A percentile compares a stretch with the other conserved stretches of the same genome.
Conservation (phyloP, 2,888 invertebrate species). For the Aspidapion aeneum region DNA sequence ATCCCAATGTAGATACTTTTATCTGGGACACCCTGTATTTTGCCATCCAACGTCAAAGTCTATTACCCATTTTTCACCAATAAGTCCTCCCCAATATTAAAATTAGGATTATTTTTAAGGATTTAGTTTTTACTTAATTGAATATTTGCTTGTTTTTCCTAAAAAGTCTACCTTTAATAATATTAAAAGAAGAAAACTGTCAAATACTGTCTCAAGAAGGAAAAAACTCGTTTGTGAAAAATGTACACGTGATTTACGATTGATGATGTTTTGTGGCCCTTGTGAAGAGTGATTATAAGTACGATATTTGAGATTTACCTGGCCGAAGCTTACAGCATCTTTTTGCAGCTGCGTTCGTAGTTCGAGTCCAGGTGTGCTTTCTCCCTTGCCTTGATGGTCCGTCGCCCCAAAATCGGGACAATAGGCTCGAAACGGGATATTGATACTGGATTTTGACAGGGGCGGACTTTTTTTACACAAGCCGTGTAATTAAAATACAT, state of each 20-base stretch:
- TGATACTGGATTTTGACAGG: background rate
- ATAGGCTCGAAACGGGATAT: background rate
- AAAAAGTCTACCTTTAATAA: no score
- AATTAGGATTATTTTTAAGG: no score
- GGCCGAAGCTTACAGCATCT: background rate
- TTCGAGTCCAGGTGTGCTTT: background rate
- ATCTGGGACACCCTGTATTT: no score
- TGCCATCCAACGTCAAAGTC: no score
- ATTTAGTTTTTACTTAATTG: no score
- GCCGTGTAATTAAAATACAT: background rate
- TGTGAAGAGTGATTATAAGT: background rate
- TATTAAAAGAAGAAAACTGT: no score
- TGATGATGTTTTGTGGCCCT: background rate
- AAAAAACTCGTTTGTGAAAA: background rate
- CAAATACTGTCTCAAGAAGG: background rate
- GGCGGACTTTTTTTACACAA: background rate
- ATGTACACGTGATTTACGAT: background rate
- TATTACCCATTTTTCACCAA: no score
- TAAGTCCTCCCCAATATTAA: no score
- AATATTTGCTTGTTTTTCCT: no score
- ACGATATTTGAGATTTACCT: background rate
- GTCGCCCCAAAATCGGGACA: background rate
- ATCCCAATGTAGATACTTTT: no score
- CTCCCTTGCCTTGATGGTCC: background rate
- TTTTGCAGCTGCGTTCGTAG: background rate